A percentile compares a stretch with the other conserved stretches of the same genome.
These are phyloP conservation scores for Acropternis orthonyx DNA, from an alignment of 2,797 vertebrate species.

Conservation along the genomic window DNA sequence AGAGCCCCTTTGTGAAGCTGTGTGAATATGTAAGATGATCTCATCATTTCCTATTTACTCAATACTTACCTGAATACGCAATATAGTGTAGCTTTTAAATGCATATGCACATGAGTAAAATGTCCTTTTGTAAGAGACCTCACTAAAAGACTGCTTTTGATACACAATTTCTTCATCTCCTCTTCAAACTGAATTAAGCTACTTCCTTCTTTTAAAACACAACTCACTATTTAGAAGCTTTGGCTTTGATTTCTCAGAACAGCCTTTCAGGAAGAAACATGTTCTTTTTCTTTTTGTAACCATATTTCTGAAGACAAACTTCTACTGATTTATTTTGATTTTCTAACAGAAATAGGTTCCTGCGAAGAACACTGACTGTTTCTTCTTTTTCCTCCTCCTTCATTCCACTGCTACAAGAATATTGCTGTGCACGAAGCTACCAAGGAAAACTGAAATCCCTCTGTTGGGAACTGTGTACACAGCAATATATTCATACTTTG, in stretches of 20 bases:
- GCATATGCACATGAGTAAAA: slow-evolving; percentile 72
- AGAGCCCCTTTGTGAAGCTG: slow-evolving; percentile 74
- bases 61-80: slow-evolving; percentile 79
- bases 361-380: slow-evolving; percentile 68
- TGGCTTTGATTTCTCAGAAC: slow-evolving; percentile 75
- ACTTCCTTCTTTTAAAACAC: slow-evolving; percentile 74
- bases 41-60: slow-evolving; percentile 80
- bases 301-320: slow-evolving; percentile 77
- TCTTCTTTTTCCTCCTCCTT: slow-evolving; percentile 52
- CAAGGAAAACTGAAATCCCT: slow-evolving; percentile 69
- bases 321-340: slow-evolving; percentile 77
- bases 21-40: slow-evolving; percentile 76
- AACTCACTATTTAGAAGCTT: slow-evolving; percentile 74
- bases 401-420: slow-evolving; percentile 24
- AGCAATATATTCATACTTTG: slow-evolving; percentile 35
- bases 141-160: slow-evolving; percentile 75
- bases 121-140: slow-evolving; percentile 74
- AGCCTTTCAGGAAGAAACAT: slow-evolving; percentile 71
- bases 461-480: slow-evolving; percentile 51
- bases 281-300: slow-evolving; percentile 71
- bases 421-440: slow-evolving; percentile 58
- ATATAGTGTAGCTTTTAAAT: slow-evolving; percentile 75
- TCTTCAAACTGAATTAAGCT: slow-evolving; percentile 75
- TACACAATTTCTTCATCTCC: slow-evolving; percentile 68
- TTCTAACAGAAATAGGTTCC: slow-evolving; percentile 69